Percentiles rank a stretch among this genome's conserved stretches.
phyloP scores from a whole-genome alignment of 2,888 invertebrate genomes.

The Notocelia uddmanniana region DNA sequence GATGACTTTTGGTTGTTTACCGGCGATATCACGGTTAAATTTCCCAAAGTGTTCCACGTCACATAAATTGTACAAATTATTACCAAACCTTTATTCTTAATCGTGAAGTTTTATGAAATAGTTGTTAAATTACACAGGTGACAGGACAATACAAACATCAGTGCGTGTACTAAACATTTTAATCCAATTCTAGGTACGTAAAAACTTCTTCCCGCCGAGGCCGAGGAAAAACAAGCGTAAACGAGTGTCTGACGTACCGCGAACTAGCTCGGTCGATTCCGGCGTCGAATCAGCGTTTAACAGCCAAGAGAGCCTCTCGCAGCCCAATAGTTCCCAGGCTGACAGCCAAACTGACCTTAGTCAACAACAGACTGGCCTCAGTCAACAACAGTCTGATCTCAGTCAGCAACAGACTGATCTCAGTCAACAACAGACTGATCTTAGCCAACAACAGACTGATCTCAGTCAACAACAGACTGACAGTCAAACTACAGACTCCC shows the following conservation, averaged over 20 bases:
- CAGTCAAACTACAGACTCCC: not conserved
- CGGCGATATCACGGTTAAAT: too few relatives aligned
- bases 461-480: slow-evolving; percentile 19
- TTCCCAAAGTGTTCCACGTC: too few relatives aligned
- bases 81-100: too few relatives aligned
- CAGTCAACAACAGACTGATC: slow-evolving; percentile 17
- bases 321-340: slow-evolving; percentile 9
- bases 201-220: slow-evolving; percentile 89
- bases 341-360: slow-evolving; percentile 13
- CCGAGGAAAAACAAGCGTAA: slow-evolving; percentile 78
- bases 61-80: too few relatives aligned
- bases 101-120: not conserved
- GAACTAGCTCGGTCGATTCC: slow-evolving; percentile 41
- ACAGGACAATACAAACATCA: not conserved
- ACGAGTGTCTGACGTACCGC: slow-evolving; percentile 39
- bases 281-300: slow-evolving; percentile 54
- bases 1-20: too few relatives aligned
- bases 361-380: slow-evolving; percentile 1
- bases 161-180: slow-evolving; percentile 37
- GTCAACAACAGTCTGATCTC: slow-evolving; percentile 22
- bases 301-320: slow-evolving; percentile 57
- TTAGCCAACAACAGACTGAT: slow-evolving; percentile 18
- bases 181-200: slow-evolving; percentile 85
- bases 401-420: not conserved
- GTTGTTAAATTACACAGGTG: slow-evolving; percentile 1